Evolutionary conservation across 2,113 vertebrate genomes (phyloP), one percentile per base, ranked within the genome.

Genomic region (Crotophaga sulcirostris): DNA sequence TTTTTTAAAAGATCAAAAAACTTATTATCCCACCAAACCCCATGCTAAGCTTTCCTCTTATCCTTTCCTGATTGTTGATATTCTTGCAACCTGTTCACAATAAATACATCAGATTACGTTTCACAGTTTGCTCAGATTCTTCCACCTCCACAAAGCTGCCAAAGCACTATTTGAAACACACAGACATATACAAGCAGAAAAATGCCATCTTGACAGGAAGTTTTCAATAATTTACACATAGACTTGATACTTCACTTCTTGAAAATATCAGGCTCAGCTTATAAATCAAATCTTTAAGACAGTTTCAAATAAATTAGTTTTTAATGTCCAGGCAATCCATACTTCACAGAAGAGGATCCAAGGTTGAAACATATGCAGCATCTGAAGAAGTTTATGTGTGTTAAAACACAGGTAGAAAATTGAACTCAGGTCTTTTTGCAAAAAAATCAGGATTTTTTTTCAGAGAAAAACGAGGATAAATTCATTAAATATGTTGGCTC

Each of bases 121-220:
- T 97, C 88, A 90, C 68, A 95, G 93, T 91, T 96, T 93, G 82
- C 62, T 94, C 78, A 91, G 94, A 80, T 38, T 94, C 88, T 95
- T 96, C 90, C 87, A 96, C 85, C 73, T 96, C 79, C 91, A 87
- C 84, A 88, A 88, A 97, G 62, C 78, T 96, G 96, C 94, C 96
- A 94, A 97, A 96, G 84, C 76, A 94, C 29, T 94, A 34, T 90
- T 85, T 89, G 51, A 93, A 96, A 94, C 38, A 93, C 82, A 85
- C 19, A 33, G 47, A 54, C 2, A 4, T 64, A 76, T 34, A 45
- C 40, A 81, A 73, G 58, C 29, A 85, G 62, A 89, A 82, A 72
- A 84, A 87, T 62, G 66, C 52, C 51, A 87, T 77, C 58, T 91
- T 75, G 81, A 79, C 86, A 73, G 87, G 83, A 92, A 95, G 21